A percentile compares a stretch with the other conserved stretches of the same genome.
These are phyloP conservation scores for Cryptophagus acutangulus DNA, from an alignment of 2,888 invertebrate species.

Conservation along the genomic window DNA sequence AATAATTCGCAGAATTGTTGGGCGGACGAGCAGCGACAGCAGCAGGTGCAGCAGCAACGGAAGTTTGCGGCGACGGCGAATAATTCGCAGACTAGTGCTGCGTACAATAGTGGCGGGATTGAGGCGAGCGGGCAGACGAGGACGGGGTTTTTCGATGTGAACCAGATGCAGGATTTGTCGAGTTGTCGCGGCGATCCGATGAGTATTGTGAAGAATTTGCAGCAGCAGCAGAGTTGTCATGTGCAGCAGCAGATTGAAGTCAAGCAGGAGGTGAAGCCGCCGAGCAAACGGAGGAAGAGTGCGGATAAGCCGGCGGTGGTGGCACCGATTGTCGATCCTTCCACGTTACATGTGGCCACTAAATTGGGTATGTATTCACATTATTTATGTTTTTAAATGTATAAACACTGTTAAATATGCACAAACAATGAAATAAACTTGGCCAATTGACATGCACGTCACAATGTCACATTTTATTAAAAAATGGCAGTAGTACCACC, in stretches of 20 bases:
- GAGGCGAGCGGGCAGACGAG: constrained; percentile 39
- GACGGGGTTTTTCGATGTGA: constrained; percentile 59
- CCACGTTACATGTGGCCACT: not conserved
- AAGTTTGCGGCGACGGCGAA: constrained; percentile 41
- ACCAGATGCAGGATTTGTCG: constrained; percentile 63
- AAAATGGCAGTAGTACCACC: no score
- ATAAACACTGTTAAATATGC: no score
- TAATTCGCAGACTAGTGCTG: constrained; percentile 44
- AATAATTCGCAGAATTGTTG: constrained; percentile 32
- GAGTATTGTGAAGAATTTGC: constrained; percentile 69
- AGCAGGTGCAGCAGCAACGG: constrained; percentile 20
- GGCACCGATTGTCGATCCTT: constrained; percentile 38
- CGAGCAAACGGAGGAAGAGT: constrained; percentile 53
- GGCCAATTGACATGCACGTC: no score
- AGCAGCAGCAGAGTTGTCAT: constrained; percentile 42
- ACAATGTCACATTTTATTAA: no score
- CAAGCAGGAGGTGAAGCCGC: constrained; percentile 44
- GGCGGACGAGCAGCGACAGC: constrained; percentile 41
- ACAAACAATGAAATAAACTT: no score
- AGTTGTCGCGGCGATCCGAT: constrained; percentile 72
- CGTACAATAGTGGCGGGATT: constrained; percentile 38
- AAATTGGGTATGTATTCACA: constrained; percentile 4
- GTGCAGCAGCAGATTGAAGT: constrained; percentile 40
- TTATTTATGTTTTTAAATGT: no score
- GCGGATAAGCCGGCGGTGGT: constrained; percentile 54